These are phyloP conservation scores for Corvus hawaiiensis DNA, from an alignment of 2,113 vertebrate genomes.

Conservation along the genomic window DNA sequence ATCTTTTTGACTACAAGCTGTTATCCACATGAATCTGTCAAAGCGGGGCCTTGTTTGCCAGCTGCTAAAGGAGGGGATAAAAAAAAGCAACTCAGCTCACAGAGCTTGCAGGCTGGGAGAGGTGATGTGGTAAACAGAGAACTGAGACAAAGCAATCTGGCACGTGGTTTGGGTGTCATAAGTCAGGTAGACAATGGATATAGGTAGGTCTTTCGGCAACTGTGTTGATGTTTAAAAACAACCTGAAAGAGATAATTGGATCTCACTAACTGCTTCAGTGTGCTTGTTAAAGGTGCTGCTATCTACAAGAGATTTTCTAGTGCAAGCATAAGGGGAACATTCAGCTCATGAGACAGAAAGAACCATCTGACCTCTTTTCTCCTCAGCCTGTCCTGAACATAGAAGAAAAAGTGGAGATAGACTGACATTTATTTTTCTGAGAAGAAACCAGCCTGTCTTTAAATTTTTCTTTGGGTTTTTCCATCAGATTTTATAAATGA, in stretches of 20 bases:
- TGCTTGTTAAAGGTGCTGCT: not conserved
- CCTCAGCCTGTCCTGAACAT: not conserved
- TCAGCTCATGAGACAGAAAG: not conserved
- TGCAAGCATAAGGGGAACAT: not conserved
- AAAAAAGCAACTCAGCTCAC: not conserved
- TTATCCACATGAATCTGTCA: not conserved
- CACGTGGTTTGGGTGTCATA: not conserved
- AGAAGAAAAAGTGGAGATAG: not conserved
- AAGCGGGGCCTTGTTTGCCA: not conserved
- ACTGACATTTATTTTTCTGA: constrained; percentile 12
- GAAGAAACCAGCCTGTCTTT: constrained; percentile 14
- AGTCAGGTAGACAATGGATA: not conserved
- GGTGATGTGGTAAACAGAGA: not conserved
- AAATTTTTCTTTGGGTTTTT: constrained; percentile 57
- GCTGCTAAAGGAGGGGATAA: not conserved
- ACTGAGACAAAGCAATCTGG: not conserved
- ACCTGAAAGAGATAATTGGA: not conserved
- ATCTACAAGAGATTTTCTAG: not conserved
- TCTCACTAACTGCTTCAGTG: not conserved
- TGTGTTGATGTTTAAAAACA: not conserved
- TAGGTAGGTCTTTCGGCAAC: not conserved
- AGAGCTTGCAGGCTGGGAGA: not conserved
- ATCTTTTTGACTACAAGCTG: not conserved
- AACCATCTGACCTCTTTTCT: not conserved
- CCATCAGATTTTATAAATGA: constrained; percentile 57